These are phyloP conservation scores for Saguinus imperator DNA, from an alignment of 2,113 vertebrate species.

Conservation along the genomic window DNA sequence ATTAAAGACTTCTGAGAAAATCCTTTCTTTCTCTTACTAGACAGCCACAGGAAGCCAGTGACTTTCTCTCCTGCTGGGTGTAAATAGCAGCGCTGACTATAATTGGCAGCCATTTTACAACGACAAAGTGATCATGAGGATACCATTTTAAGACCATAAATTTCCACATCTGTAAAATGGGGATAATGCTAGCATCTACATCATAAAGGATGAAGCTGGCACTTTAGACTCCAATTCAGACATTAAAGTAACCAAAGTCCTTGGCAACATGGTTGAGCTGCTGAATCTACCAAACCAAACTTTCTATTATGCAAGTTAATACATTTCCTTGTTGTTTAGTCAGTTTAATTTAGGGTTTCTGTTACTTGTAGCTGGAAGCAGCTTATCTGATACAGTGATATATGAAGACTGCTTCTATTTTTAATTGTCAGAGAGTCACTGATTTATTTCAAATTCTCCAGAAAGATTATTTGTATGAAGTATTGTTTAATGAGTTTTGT, in stretches of 20 bases:
- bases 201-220: background rate
- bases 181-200: background rate
- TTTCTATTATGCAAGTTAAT: constrained; percentile 43
- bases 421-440: constrained; percentile 67
- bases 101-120: background rate
- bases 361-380: constrained; percentile 53
- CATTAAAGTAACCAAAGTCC: background rate
- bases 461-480: constrained; percentile 66
- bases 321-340: background rate
- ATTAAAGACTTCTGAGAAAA: background rate
- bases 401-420: constrained; percentile 61
- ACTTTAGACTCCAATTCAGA: background rate
- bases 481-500: constrained; percentile 57
- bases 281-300: background rate
- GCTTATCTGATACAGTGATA: constrained; percentile 64
- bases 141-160: background rate
- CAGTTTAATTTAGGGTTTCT: constrained; percentile 61
- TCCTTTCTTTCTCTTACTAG: background rate
- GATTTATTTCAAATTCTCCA: constrained; percentile 70
- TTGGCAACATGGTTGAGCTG: background rate
- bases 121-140: background rate
- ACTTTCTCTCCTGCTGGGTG: background rate
- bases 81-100: background rate
- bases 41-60: background rate
- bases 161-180: constrained; percentile 28